Evolutionary conservation across 2,113 vertebrate species (phyloP), one percentile per base, ranked within the genome.

Genomic region (Ariopsis seemanni): DNA sequence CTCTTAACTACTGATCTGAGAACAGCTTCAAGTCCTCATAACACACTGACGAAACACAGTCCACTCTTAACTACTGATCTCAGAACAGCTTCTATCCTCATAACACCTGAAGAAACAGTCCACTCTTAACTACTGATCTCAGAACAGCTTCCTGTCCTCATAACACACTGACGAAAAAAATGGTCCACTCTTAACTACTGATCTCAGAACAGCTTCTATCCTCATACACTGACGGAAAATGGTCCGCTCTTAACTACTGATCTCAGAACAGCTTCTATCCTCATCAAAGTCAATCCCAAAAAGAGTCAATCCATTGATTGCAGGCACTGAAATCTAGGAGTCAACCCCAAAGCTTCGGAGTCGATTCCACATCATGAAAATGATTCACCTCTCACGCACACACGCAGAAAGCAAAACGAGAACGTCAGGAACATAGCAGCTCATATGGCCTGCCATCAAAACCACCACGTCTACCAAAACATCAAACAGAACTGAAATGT

Each of bases 171-270:
- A 82, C 18, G 30, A 42, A 42, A 42, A 0, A 30, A 17, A 8
- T n/a, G n/a, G 30, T 18, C 20, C 25, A 5, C 10, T 48, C 9
- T 22, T 58, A 25, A 72, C 12, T n/a, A 83, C 69, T 79, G 84
- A 83, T 83, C 79, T 74, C 57, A 83, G 67, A 74, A 52, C 80
- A 84, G 83, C 52, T 82, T 72, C n/a, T 34, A 55, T 60, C 52
- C 34, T 27, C 20, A 34, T 27, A 67, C 79, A 58, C 0, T 18
- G 17, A 81, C 22, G 17, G 10, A 58, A 20, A 1, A 27, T 6
- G 17, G 2, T 60, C 17, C 58, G 7, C 62, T 65, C 6, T 65
- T 11, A 25, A 8, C 62, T 65, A 25, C 62, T 65, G 62, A 65
- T n/a, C 62, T 65, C 22, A n/a, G 42, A 42, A 42, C 42, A 42